A percentile compares a stretch with the other conserved stretches of the same genome.
Evolutionary conservation across 2,797 vertebrate species (phyloP).

Genomic region (Bufotes viridis): DNA sequence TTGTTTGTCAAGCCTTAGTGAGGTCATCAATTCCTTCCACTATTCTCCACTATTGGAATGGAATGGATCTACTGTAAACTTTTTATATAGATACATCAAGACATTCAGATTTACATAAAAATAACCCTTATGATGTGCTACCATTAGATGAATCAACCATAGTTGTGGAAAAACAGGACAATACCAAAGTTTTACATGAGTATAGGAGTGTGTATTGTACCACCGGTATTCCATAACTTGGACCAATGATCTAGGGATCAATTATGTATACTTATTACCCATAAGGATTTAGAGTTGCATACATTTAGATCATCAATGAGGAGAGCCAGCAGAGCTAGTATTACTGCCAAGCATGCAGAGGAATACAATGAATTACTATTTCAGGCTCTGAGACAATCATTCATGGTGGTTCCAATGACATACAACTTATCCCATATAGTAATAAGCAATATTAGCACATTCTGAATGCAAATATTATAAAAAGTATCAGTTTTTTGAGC

Average conservation of each 20-base stretch:
- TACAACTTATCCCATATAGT: background rate
- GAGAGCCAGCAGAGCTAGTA: background rate
- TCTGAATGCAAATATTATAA: background rate
- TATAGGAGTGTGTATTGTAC: background rate
- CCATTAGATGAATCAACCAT: background rate
- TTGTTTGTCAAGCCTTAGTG: background rate
- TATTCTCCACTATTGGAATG: background rate
- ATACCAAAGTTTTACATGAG: background rate
- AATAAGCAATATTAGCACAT: background rate
- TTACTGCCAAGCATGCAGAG: background rate
- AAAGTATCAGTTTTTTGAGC: background rate
- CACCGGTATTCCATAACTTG: background rate
- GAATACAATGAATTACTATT: background rate
- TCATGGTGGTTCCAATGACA: background rate
- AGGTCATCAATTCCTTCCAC: background rate
- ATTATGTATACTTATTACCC: background rate
- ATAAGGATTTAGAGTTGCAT: too few relatives aligned
- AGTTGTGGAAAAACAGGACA: background rate
- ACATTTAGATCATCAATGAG: background rate
- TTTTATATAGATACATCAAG: background rate
- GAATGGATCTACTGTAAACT: background rate
- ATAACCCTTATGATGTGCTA: background rate
- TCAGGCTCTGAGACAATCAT: slow-evolving; percentile 31
- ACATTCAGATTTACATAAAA: background rate
- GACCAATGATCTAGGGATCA: background rate